A percentile compares a stretch with the other conserved stretches of the same genome.
Evolutionary conservation across 2,797 vertebrate species (phyloP).

Genomic region (Artibeus jamaicensis): DNA sequence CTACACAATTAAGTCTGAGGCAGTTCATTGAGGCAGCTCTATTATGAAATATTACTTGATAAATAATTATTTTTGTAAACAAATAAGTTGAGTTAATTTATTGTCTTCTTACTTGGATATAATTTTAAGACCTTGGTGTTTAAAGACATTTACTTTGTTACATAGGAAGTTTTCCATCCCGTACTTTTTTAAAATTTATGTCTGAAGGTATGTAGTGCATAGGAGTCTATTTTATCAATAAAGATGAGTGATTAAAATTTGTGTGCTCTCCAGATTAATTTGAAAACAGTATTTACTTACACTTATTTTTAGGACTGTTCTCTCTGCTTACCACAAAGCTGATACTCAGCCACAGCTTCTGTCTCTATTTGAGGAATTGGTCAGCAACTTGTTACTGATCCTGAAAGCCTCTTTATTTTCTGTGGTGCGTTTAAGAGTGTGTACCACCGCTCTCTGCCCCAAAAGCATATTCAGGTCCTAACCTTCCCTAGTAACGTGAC

Average conservation of each 20-base stretch:
- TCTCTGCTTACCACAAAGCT: background rate
- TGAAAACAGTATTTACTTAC: conserved; percentile 12
- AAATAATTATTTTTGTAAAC: conserved; percentile 83
- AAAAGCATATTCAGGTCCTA: background rate
- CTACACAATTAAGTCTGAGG: conserved; percentile 52
- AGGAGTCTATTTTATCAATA: conserved; percentile 85
- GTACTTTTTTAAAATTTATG: conserved; percentile 74
- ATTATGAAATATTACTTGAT: conserved; percentile 79
- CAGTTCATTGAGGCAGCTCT: conserved; percentile 79
- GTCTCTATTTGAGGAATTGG: background rate
- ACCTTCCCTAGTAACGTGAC: background rate
- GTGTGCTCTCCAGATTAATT: conserved; percentile 29
- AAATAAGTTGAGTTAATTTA: conserved; percentile 78
- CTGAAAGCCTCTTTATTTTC: background rate
- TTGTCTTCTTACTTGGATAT: conserved; percentile 66
- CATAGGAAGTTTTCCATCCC: conserved; percentile 77
- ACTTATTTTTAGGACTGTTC: background rate
- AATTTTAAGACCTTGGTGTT: conserved; percentile 67
- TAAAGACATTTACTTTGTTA: conserved; percentile 71
- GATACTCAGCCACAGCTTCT: background rate
- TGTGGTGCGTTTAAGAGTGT: background rate
- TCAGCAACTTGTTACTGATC: background rate
- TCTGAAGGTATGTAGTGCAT: conserved; percentile 76
- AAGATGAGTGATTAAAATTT: conserved; percentile 74
- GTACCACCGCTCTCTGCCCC: too few species aligned